Percentiles rank a stretch among this genome's conserved stretches.
Evolutionary conservation across 2,888 invertebrate species (phyloP).

Genomic region (Leptopterna dolabrata): DNA sequence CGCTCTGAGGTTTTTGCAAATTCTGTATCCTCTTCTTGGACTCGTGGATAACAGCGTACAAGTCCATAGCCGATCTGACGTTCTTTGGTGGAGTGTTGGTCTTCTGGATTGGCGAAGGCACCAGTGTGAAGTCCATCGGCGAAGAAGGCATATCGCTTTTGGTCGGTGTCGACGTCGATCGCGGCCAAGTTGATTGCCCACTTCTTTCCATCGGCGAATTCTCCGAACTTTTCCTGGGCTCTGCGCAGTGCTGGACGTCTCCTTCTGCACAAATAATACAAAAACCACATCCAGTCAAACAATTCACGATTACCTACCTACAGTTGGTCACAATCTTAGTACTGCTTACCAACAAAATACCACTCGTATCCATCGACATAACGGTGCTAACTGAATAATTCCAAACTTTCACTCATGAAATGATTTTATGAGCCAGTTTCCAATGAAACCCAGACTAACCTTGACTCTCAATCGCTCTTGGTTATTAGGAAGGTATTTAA

Average conservation of each 20-base stretch:
- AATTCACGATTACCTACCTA: background rate
- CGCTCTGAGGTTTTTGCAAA: slow-evolving; percentile 64
- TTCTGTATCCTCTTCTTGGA: slow-evolving; percentile 71
- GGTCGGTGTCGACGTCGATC: slow-evolving; percentile 62
- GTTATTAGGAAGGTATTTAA: too few relatives aligned
- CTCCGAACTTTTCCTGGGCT: slow-evolving; percentile 37
- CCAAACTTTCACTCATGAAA: too few relatives aligned
- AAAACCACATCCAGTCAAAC: background rate
- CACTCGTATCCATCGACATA: too few relatives aligned
- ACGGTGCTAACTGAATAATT: too few relatives aligned
- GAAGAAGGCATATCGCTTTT: slow-evolving; percentile 54
- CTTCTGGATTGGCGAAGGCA: slow-evolving; percentile 61
- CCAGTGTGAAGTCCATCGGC: slow-evolving; percentile 60
- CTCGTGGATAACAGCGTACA: slow-evolving; percentile 82
- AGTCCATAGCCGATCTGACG: slow-evolving; percentile 82
- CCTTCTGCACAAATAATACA: slow-evolving; percentile 28
- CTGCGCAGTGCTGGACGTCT: slow-evolving; percentile 17
- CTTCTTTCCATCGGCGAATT: slow-evolving; percentile 23
- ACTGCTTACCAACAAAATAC: too few relatives aligned
- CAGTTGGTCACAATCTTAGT: too few relatives aligned
- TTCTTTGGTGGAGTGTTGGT: slow-evolving; percentile 74
- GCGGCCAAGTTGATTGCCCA: slow-evolving; percentile 57
- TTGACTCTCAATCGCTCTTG: too few relatives aligned
- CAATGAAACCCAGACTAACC: background rate
- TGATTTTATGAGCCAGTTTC: too few relatives aligned